A percentile compares a stretch with the other conserved stretches of the same genome.
phyloP scores from a whole-genome alignment of 1,140 invertebrate genomes.

The Wiebesia pumilae region DNA sequence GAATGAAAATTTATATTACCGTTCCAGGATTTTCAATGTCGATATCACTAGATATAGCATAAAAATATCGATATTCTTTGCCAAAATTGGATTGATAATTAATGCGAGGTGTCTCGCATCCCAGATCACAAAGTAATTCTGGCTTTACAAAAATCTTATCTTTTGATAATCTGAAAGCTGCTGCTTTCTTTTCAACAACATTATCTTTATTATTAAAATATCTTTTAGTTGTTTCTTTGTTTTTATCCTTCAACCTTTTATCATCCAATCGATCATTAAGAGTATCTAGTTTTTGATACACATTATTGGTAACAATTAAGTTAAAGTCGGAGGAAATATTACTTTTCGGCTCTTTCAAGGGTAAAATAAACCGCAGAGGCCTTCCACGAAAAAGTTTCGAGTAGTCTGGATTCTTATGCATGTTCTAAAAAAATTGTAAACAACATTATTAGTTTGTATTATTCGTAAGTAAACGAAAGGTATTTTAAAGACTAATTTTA shows the following conservation, averaged over 20 bases:
- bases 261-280: slow-evolving; percentile 34
- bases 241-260: slow-evolving; percentile 28
- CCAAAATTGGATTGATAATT: slow-evolving; percentile 83
- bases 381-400: slow-evolving; percentile 85
- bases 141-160: slow-evolving; percentile 78
- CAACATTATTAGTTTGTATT: slow-evolving; percentile 6
- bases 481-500: too few relatives aligned
- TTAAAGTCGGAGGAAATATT: slow-evolving; percentile 65
- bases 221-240: slow-evolving; percentile 13
- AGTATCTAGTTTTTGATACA: slow-evolving; percentile 56
- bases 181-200: slow-evolving; percentile 69
- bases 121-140: slow-evolving; percentile 82
- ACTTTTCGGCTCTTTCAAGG: slow-evolving; percentile 68
- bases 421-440: slow-evolving; percentile 74
- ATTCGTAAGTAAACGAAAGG: too few relatives aligned
- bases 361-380: slow-evolving; percentile 84
- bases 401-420: slow-evolving; percentile 87
- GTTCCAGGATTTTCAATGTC: slow-evolving; percentile 87
- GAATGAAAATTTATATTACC: slow-evolving; percentile 72
- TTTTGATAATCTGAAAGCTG: slow-evolving; percentile 73
- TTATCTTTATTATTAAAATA: slow-evolving; percentile 43
- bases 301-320: slow-evolving; percentile 72
- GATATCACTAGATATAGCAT: slow-evolving; percentile 91
- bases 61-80: slow-evolving; percentile 88
- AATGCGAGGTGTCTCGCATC: slow-evolving; percentile 89